Evolutionary conservation across 2,113 vertebrate species (phyloP).

Genomic region (Protobothrops flavoviridis): DNA sequence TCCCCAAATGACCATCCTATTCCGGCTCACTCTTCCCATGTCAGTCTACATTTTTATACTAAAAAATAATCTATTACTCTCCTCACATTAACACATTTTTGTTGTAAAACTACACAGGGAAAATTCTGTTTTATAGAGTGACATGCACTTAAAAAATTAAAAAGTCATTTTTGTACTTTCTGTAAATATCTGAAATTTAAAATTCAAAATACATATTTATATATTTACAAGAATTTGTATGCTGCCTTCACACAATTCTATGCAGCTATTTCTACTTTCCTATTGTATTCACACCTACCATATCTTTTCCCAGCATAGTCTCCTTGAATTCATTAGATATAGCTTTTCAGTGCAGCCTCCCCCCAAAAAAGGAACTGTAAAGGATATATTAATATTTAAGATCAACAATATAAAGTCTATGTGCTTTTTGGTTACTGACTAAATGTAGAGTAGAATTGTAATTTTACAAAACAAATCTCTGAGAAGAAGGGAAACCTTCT

Average conservation of each 20-base stretch:
- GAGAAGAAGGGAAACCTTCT: not conserved
- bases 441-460: not conserved
- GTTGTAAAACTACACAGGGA: not conserved
- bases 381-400: not conserved
- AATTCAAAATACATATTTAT: not conserved
- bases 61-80: not conserved
- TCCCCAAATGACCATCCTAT: not conserved
- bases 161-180: not conserved
- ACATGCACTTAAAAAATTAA: not conserved
- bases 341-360: fast-evolving
- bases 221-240: not conserved
- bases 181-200: not conserved
- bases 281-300: not conserved
- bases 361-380: not conserved
- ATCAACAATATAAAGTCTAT: not conserved
- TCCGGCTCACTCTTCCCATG: not conserved
- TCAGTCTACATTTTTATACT: not conserved
- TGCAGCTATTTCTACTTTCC: not conserved
- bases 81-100: not conserved
- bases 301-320: fast-evolving
- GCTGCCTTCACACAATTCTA: not conserved
- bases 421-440: not conserved
- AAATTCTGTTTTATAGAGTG: not conserved
- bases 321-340: not conserved
- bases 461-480: not conserved